Conservation (phyloP, 2,113 vertebrate genomes). For the Strigops habroptila region DNA sequence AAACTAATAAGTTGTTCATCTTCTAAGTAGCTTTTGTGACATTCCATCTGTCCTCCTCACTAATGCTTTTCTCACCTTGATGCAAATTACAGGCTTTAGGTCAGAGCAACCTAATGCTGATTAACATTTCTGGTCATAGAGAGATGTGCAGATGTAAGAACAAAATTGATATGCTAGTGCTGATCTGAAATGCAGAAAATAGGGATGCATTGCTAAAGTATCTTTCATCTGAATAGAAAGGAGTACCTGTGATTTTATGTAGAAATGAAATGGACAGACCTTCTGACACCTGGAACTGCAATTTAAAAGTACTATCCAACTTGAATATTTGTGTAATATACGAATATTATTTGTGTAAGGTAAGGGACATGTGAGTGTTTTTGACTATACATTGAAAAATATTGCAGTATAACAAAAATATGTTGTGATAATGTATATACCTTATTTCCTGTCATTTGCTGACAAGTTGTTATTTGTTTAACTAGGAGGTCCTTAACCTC, state of each 20-base stretch:
- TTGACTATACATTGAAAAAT: background rate
- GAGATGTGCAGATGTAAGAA: background rate
- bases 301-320: background rate
- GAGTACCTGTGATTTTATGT: background rate
- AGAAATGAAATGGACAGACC: background rate
- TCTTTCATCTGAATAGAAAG: background rate
- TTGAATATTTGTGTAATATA: background rate
- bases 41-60: background rate
- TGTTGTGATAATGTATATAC: background rate
- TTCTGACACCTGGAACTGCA: background rate
- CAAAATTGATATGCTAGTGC: background rate
- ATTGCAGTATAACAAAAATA: background rate
- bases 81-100: background rate
- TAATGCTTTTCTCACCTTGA: conserved; percentile 51
- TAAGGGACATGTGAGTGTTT: background rate
- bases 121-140: conserved; percentile 35
- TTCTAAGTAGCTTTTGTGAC: background rate
- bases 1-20: conserved; percentile 13
- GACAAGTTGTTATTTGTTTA: background rate
- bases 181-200: background rate
- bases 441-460: background rate
- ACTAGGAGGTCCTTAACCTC: background rate
- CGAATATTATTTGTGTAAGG: background rate
- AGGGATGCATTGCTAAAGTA: background rate
- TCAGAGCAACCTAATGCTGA: conserved; percentile 30